Base-by-base conservation (phyloP, 2,888 invertebrate genomes). In the Calliphora vomitoria region DNA sequence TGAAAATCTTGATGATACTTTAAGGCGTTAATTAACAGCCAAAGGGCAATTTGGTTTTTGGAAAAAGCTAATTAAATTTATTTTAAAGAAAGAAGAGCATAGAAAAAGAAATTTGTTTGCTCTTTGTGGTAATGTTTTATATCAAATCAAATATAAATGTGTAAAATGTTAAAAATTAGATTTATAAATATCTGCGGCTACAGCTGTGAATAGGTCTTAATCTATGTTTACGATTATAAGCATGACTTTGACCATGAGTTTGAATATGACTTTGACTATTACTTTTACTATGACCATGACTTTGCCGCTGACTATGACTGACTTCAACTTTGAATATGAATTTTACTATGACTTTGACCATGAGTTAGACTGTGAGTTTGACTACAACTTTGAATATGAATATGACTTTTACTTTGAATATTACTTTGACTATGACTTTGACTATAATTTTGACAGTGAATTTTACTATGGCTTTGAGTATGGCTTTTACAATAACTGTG, bases 11-110 rank as follows among this genome's bases (percentile, higher is more conserved):
- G 50, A 76, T 76, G 68, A 38, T 64, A 35, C 75, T 35, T 44
- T 53, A 18, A 62, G 85, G 80, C 62, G 85, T 64, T 80, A 84
- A 84, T 84, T 76, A 82, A 83, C 71, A 80, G 66, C 60, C 53
- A 83, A 76, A 80, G 50, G 62, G 35, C 25, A 75, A 60, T 62
- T 60, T 38, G 31, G 18, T 62, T 20, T 50, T 62, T 2, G 20
- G 68, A 13, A 55, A 69, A 31, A 50, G 53, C 72, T 85, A 79
- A 85, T 66, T 69, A 82, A 74, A 53, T 76, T 64, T 58, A 18
- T 74, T 69, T 62, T 25, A 11, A 5, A 11, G 5, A 20, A 58
- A 58, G 20, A 58, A 58, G 10, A 47, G 47, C 47, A 58, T 25
- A 25, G 13, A 4, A 5, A 13, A 58, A 25, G 4, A 13, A 25